Percentiles rank a stretch among this genome's conserved stretches.
Evolutionary conservation across 1,140 invertebrate species (phyloP).

Genomic region (Adoxophyes honmai): DNA sequence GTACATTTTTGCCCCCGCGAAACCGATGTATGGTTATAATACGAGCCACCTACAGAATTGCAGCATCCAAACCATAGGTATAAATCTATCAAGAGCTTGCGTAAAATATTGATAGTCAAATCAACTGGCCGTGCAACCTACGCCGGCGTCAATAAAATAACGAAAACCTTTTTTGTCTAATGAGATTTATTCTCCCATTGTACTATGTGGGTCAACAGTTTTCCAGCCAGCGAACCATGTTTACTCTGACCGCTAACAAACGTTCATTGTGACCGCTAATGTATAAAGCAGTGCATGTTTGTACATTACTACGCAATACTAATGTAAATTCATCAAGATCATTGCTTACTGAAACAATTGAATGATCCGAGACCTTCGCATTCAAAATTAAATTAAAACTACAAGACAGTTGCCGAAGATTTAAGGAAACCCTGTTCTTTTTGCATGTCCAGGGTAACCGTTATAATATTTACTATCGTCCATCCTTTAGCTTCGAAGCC

Average conservation of each 20-base stretch:
- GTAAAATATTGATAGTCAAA: slow-evolving; percentile 5
- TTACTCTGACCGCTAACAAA: slow-evolving; percentile 31
- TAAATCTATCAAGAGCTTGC: neutral
- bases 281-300: slow-evolving; percentile 19
- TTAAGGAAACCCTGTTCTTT: no score
- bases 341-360: neutral
- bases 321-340: slow-evolving; percentile 9
- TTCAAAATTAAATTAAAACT: neutral
- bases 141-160: slow-evolving; percentile 37
- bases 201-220: slow-evolving; percentile 56
- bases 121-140: slow-evolving; percentile 17
- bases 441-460: neutral
- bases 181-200: slow-evolving; percentile 64
- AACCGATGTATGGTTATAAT: no score
- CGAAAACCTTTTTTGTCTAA: slow-evolving; percentile 55
- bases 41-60: no score
- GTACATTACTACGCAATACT: slow-evolving; percentile 1
- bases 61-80: no score
- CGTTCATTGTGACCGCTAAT: slow-evolving; percentile 29
- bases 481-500: slow-evolving; percentile 20
- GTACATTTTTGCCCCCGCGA: no score
- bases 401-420: no score
- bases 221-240: slow-evolving; percentile 40
- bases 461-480: slow-evolving; percentile 12
- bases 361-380: no score